Evolutionary conservation across 2,888 invertebrate genomes (phyloP), one percentile per base, ranked within the genome.

Genomic region (Macaria notata): DNA sequence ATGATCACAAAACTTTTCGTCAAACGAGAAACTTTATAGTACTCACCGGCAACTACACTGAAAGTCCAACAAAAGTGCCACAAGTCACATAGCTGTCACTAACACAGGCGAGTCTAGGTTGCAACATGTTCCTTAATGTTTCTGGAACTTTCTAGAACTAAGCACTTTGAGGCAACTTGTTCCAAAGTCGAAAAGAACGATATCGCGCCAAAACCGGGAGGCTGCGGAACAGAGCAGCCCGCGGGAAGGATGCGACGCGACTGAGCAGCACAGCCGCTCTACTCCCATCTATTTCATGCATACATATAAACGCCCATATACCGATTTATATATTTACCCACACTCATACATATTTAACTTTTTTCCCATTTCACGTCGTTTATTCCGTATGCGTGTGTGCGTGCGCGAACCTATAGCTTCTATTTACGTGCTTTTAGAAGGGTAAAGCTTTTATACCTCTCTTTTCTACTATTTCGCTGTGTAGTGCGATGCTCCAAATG

Each of bases 271-370:
- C 74, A 68, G 66, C 79, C 70, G 69, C 80, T 76, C 79, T 79
- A 71, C 81, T 74, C 79, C 73, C 79, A 78, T 81, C 84, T 84
- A 85, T 88, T 84, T 83, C 87, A 88, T 86, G 86, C 86, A 88
- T 86, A 87, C 86, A 88, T 86, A 86, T 87, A 89, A 84, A 84
- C 81, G 79, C 78, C 75, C 87, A 90, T 90, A 84, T 90, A 88
- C 89, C 88, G 86, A 91, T 90, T 90, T 90, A 90, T 90, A 88
- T 90, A 90, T 91, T 90, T 90, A 86, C 90, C 86, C 90, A 78
- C 90, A 90, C 90, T 88, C 90, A 88, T 91, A 91, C 90, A 91
- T 91, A 91, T 90, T 91, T 88, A 88, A 90, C 86, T 88, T 91
- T 91, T 91, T 90, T 89, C 87, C 88, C 88, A 90, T 91, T 90